Conservation (phyloP, 2,888 invertebrate genomes). For the Mythimna ferrago region DNA sequence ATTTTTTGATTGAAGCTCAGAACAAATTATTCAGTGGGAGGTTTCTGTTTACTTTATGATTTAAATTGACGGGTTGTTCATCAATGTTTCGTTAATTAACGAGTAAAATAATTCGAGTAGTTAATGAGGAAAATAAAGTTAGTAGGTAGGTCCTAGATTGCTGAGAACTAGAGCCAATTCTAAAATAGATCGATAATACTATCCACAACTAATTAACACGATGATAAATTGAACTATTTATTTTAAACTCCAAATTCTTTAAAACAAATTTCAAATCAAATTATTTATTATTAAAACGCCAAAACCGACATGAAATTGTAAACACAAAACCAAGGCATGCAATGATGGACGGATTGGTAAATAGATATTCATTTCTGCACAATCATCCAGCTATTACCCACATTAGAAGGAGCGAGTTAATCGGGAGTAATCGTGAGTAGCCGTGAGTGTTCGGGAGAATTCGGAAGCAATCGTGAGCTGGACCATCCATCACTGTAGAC, state of each 20-base stretch:
- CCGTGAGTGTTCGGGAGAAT: constrained; percentile 58
- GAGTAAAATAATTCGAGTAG: no score
- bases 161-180: no score
- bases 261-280: constrained; percentile 19
- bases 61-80: neutral
- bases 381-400: constrained; percentile 79
- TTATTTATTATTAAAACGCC: constrained; percentile 40
- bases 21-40: neutral
- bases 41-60: neutral
- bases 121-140: no score
- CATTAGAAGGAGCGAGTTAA: constrained; percentile 75
- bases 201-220: constrained; percentile 16
- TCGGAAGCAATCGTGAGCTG: constrained; percentile 50
- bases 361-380: constrained; percentile 70
- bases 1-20: constrained; percentile 14
- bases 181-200: neutral
- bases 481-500: constrained; percentile 79
- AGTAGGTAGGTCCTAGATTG: no score
- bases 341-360: constrained; percentile 63
- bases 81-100: neutral
- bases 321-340: constrained; percentile 55
- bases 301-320: constrained; percentile 49
- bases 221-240: constrained; percentile 38
- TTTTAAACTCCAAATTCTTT: constrained; percentile 7
- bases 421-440: constrained; percentile 70